Evolutionary conservation across 1,140 invertebrate species (phyloP).

Genomic region (Scaptomyza hsui): DNA sequence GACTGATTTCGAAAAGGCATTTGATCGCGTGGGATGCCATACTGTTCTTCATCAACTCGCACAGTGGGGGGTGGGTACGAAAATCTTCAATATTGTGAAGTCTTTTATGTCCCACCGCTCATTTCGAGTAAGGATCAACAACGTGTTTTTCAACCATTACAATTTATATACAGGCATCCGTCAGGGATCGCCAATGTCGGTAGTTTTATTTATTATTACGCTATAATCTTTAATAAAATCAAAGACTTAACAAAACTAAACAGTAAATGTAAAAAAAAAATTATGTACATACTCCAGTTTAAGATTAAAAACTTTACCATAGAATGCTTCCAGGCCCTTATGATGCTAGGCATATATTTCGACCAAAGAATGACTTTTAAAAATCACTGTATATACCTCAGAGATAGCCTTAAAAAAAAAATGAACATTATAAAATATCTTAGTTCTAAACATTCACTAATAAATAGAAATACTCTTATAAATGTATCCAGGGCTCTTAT

Average conservation of each 20-base stretch:
- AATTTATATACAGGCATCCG: too few species aligned
- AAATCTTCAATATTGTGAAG: too few species aligned
- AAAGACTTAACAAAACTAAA: too few species aligned
- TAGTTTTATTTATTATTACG: conserved; percentile 5
- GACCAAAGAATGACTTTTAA: conserved; percentile 11
- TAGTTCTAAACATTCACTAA: too few species aligned
- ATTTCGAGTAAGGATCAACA: conserved; percentile 8
- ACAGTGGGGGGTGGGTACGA: conserved; percentile 5
- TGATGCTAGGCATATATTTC: conserved; percentile 5
- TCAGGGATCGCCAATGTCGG: conserved; percentile 1
- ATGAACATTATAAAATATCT: too few species aligned
- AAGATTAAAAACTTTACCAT: conserved; percentile 9
- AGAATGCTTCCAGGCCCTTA: conserved; percentile 2
- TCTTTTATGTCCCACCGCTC: conserved; percentile 5
- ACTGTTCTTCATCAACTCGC: conserved; percentile 24
- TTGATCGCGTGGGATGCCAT: conserved; percentile 27
- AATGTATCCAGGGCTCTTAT: conserved; percentile 2
- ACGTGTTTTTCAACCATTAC: background rate
- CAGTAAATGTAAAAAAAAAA: conserved; percentile 13
- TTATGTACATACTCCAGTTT: background rate
- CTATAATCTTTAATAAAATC: too few species aligned
- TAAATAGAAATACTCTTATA: conserved; percentile 1
- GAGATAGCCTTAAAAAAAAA: too few species aligned
- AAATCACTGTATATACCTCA: too few species aligned
- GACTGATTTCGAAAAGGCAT: too few species aligned